Conservation (phyloP, 1,140 invertebrate genomes). For the Eciton burchellii region DNA sequence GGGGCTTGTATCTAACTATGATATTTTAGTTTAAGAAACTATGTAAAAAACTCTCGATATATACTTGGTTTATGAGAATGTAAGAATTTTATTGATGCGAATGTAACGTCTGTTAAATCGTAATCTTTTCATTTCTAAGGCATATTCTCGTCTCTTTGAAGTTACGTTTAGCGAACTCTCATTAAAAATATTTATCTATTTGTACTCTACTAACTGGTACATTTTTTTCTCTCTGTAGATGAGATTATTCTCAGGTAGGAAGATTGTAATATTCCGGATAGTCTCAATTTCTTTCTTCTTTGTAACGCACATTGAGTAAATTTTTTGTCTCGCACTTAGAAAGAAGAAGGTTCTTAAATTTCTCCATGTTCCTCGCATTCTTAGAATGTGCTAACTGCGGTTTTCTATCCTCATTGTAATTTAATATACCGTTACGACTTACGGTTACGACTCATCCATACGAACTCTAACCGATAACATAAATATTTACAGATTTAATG, state of each 20-base stretch:
- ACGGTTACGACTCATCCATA: not conserved
- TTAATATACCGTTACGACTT: constrained; percentile 11
- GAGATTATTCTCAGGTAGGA: not conserved
- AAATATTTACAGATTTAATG: not conserved
- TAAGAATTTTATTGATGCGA: no score
- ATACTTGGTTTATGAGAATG: no score
- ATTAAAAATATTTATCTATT: not conserved
- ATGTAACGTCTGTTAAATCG: no score
- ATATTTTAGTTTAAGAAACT: not conserved
- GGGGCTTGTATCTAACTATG: not conserved
- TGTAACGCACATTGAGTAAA: not conserved
- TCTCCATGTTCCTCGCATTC: not conserved
- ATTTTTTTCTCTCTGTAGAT: not conserved
- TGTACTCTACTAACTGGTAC: not conserved
- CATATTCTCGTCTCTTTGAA: no score
- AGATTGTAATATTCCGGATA: not conserved
- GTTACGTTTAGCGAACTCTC: no score
- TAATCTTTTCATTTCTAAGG: no score
- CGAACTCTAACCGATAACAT: not conserved
- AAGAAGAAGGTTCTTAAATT: not conserved
- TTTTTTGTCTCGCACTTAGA: not conserved
- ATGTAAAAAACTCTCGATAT: not conserved
- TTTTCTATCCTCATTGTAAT: constrained; percentile 1
- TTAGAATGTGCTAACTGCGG: not conserved
- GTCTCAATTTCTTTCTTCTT: not conserved